A percentile compares a stretch with the other conserved stretches of the same genome.
These are phyloP conservation scores for Hyposoter didymator DNA, from an alignment of 2,888 invertebrate genomes.

Conservation along the genomic window DNA sequence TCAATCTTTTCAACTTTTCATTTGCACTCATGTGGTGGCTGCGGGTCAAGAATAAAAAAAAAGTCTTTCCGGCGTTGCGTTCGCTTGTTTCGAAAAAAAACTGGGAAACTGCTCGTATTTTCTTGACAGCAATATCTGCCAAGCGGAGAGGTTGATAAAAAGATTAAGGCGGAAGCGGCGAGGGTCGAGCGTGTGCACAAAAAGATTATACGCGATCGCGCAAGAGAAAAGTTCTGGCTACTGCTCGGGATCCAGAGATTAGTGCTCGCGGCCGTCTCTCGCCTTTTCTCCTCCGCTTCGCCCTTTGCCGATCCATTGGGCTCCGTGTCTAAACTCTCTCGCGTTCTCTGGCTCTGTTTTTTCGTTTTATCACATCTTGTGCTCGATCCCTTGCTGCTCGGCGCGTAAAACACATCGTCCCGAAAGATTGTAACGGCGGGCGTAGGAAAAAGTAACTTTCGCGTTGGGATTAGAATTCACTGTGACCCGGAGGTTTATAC, in stretches of 20 bases:
- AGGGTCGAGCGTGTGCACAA: not conserved
- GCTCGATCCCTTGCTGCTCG: conserved; percentile 41
- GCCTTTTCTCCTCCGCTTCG: not conserved
- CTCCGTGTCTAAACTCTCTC: not conserved
- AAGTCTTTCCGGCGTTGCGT: too few relatives aligned
- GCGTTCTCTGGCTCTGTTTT: conserved; percentile 29
- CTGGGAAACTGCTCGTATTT: not conserved
- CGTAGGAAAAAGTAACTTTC: conserved; percentile 23
- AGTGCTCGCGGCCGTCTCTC: conserved; percentile 18
- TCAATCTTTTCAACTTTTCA: too few relatives aligned
- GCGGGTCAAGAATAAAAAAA: too few relatives aligned
- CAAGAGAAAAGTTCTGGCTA: conserved; percentile 30
- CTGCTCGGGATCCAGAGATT: conserved; percentile 39
- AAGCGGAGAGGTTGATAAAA: not conserved
- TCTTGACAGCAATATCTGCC: not conserved
- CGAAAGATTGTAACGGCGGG: conserved; percentile 15
- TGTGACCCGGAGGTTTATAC: conserved; percentile 26
- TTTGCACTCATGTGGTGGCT: too few relatives aligned
- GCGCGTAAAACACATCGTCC: conserved; percentile 2
- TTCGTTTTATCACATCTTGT: conserved; percentile 40
- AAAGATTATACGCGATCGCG: conserved; percentile 22
- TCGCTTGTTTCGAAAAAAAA: too few relatives aligned
- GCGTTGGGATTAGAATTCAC: conserved; percentile 56
- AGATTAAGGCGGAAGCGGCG: not conserved
- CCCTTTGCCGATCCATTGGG: not conserved